Base-by-base conservation (phyloP, 2,888 invertebrate species). In the Callinectes sapidus region DNA sequence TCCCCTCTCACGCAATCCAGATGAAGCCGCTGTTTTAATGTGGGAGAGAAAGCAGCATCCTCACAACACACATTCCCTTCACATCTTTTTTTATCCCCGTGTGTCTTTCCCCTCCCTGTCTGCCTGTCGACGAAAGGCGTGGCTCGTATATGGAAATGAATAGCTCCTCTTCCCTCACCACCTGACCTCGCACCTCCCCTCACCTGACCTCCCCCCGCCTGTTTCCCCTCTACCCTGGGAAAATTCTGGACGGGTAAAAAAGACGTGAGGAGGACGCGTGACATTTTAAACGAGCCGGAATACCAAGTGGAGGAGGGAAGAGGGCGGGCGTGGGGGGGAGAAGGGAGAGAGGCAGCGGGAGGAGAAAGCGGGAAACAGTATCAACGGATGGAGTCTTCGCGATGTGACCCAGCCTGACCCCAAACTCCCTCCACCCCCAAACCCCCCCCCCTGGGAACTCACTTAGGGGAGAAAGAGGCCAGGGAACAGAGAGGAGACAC, bases 281-380 rank as follows among this genome's bases (percentile, higher is more conserved):
- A 91, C 91, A 87, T 86, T 91, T 91, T 87, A 91, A 87, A 91
- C 87, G 91, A 91, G 91, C 28, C 48, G 91, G 91, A 91, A 91
- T 91, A 71, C 87, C 91, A 87, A 87, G 87, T 39, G 23, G 14
- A 42, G 91, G 71, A 48, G 54, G 54, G 66, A 1, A 23, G 10
- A n/a, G 42, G 87, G 28, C 23, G 23, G 54, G 54, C 23, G 66
- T 0, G 1, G 89, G 71, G n/a, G 39, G 89, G 32, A 61, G 61
- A 61, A 61, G 61, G 61, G 61, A 61, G 61, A 61, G 23, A 48
- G 48, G 10, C 14, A 35, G 55, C 28, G 90, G 32, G 85, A 55
- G 32, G 32, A 42, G 71, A 42, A 48, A 54, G 61, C 13, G 42
- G 13, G 91, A 48, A 91, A 91, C 87, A 87, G 87, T 48, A 91